phyloP scores from a whole-genome alignment of 2,888 invertebrate genomes.

The Drosophila lacicola region DNA sequence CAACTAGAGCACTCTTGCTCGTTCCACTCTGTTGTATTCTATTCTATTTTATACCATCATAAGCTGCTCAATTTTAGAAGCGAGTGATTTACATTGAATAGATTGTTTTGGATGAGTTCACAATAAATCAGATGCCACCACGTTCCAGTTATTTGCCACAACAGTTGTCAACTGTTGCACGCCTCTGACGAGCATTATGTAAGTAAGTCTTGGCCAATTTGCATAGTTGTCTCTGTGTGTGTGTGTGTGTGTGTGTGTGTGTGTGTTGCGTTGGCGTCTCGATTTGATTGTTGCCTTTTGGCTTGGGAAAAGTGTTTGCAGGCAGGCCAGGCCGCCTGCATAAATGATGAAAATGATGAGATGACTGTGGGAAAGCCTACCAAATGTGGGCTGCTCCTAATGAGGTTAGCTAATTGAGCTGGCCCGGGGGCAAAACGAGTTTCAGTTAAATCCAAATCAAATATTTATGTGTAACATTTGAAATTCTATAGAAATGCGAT shows the following conservation, averaged over 20 bases:
- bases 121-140: slow-evolving; percentile 16
- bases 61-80: too few species aligned
- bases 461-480: background rate
- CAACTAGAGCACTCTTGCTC: too few species aligned
- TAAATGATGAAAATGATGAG: slow-evolving; percentile 30
- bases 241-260: slow-evolving; percentile 1
- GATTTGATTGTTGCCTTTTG: slow-evolving; percentile 44
- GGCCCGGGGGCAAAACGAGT: slow-evolving; percentile 19
- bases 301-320: slow-evolving; percentile 74
- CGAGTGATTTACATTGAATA: slow-evolving; percentile 9
- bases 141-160: slow-evolving; percentile 17
- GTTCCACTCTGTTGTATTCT: too few species aligned
- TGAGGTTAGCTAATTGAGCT: slow-evolving; percentile 47
- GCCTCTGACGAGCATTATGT: slow-evolving; percentile 52
- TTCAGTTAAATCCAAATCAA: background rate
- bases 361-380: slow-evolving; percentile 76
- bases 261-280: slow-evolving; percentile 67
- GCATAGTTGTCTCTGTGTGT: slow-evolving; percentile 58
- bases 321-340: slow-evolving; percentile 13
- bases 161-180: slow-evolving; percentile 47
- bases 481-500: background rate
- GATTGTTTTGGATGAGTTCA: slow-evolving; percentile 3
- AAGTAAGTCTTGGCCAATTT: slow-evolving; percentile 66
- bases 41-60: too few species aligned
- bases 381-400: slow-evolving; percentile 73